Conservation (phyloP, 1,140 invertebrate genomes). For the silkworm (Bombyx mori) region DNA sequence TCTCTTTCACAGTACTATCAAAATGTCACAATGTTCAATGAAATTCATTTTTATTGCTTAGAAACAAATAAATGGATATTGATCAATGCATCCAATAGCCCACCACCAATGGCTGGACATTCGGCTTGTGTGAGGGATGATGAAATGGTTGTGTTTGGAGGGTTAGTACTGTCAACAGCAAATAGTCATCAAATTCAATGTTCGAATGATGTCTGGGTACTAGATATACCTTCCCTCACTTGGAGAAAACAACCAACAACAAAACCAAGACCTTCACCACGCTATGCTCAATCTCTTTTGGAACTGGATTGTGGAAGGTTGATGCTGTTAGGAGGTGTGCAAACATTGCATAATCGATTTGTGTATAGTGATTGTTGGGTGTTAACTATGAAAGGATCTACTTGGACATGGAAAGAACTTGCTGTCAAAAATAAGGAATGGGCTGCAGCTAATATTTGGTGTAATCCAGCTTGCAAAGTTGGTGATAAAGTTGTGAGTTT, state of each 20-base stretch:
- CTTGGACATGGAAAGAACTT: slow-evolving; percentile 88
- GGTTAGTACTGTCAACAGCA: slow-evolving; percentile 65
- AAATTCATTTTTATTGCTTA: slow-evolving; percentile 92
- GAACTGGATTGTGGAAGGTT: slow-evolving; percentile 78
- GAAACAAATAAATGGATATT: slow-evolving; percentile 87
- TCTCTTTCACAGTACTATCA: slow-evolving; percentile 92
- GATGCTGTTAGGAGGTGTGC: slow-evolving; percentile 80
- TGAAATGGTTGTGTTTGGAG: slow-evolving; percentile 93
- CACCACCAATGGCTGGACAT: slow-evolving; percentile 90
- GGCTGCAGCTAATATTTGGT: slow-evolving; percentile 90
- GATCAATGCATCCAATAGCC: slow-evolving; percentile 76
- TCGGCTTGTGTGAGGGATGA: slow-evolving; percentile 91
- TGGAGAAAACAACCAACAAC: slow-evolving; percentile 84
- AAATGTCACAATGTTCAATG: slow-evolving; percentile 90
- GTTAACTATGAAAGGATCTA: slow-evolving; percentile 74
- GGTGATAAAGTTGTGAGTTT: slow-evolving; percentile 78
- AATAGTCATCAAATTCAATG: slow-evolving; percentile 73
- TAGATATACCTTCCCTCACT: slow-evolving; percentile 81
- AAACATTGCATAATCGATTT: slow-evolving; percentile 64
- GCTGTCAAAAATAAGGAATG: slow-evolving; percentile 82
- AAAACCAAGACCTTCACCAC: slow-evolving; percentile 79
- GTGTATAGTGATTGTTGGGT: slow-evolving; percentile 78
- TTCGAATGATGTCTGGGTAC: slow-evolving; percentile 92
- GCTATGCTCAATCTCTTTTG: slow-evolving; percentile 94
- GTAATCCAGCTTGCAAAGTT: slow-evolving; percentile 89